Evolutionary conservation across 2,888 invertebrate genomes (phyloP), one percentile per base, ranked within the genome.

Genomic region (Galerucella pusilla): DNA sequence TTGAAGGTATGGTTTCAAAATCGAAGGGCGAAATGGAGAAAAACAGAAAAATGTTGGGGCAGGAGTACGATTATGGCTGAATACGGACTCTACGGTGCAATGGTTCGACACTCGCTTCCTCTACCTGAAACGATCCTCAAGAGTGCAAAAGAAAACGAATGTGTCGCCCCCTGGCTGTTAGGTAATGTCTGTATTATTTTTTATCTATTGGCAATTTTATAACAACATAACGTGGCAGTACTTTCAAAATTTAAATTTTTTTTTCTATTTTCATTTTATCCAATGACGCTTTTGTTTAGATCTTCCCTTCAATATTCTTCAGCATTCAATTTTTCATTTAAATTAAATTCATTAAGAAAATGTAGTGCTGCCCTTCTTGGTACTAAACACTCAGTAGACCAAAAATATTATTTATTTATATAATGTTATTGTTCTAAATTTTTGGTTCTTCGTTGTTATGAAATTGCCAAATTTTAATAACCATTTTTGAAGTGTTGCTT

Each of bases 31-130:
- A 99, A 99, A 88, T 99, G 99, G 99, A 94, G 99, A 78, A 99
- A 99, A 89, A 99, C 99, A 71, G 99, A 99, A 90, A 99, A 99
- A 88, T 98, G 98, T 83, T 99, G 99, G 99, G 99, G 99, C 66
- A 92, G 97, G 84, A 97, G 97, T 86, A 99, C 99, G 83, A 99
- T 99, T 86, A 99, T 99, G 99, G 99, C 99, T 80, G 99, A 99
- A 89, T 99, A 99, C 87, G 99, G 99, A 2, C 91, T 99, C 68
- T 99, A 99, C 88, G 99, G 99, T 0, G 99, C 99, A 81, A 99
- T 99, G 99, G 99, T 99, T 81, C 92, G 99, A 79, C 99, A 99
- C 89, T 98, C 98, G 66, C 91, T 99, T 80, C 99, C 99, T 0
- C 92, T 99, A 81, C 99, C 99, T 1, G 99, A 99, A 85, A 99